A percentile compares a stretch with the other conserved stretches of the same genome.
Conservation (phyloP, 1,140 invertebrate species). For the Lysiphlebus fabarum region DNA sequence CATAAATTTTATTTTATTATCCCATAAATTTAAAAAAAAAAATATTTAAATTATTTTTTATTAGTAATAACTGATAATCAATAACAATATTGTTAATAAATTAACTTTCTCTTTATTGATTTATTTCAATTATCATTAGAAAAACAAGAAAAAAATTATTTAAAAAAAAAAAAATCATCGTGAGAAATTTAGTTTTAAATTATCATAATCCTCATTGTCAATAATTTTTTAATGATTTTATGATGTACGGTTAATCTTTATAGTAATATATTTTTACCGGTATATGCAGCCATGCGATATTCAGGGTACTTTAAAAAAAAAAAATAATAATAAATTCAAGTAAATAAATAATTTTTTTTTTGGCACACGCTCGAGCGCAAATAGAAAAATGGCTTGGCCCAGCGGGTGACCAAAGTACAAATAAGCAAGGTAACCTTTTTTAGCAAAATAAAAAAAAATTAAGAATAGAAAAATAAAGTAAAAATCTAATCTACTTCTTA, state of each 20-base stretch:
- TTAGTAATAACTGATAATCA: background rate
- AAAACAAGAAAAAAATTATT: background rate
- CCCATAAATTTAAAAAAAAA: background rate
- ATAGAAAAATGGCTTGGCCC: constrained; percentile 18
- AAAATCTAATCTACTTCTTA: constrained; percentile 11
- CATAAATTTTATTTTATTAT: background rate
- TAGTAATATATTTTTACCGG: constrained; percentile 11
- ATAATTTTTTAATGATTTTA: constrained; percentile 24
- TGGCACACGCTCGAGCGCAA: constrained; percentile 18
- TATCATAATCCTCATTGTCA: constrained; percentile 18
- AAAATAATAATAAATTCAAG: constrained; percentile 1
- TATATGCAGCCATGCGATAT: constrained; percentile 8
- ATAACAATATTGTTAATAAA: too few species aligned
- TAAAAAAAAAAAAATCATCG: background rate
- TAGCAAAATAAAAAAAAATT: too few species aligned
- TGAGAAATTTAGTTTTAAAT: constrained; percentile 2
- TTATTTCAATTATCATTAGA: too few species aligned
- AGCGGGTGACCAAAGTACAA: constrained; percentile 20
- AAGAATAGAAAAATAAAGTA: too few species aligned
- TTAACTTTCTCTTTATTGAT: too few species aligned
- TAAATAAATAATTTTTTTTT: background rate
- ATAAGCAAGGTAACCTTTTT: too few species aligned
- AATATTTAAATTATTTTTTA: constrained; percentile 1
- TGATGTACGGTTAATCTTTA: constrained; percentile 12
- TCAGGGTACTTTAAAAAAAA: constrained; percentile 1